These are phyloP conservation scores for Pristionchus entomophagus DNA, from an alignment of 2,888 invertebrate species.

Conservation along the genomic window DNA sequence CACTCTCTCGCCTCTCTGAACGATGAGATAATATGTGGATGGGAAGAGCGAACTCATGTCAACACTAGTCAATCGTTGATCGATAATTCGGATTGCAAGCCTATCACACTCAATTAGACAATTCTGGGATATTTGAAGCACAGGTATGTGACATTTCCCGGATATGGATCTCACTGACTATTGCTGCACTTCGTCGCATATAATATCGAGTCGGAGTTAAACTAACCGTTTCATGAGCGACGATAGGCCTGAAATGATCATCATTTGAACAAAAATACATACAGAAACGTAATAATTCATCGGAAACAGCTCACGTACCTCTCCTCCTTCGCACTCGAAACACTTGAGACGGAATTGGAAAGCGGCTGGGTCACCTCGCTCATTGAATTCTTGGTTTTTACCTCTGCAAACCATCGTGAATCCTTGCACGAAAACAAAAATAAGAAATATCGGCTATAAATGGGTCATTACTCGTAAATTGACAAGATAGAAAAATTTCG, in stretches of 20 bases:
- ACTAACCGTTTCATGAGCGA: background rate
- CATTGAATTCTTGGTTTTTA: conserved; percentile 46
- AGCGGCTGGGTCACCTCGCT: conserved; percentile 50
- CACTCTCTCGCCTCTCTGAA: no score
- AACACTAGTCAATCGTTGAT: no score
- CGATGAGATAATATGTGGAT: background rate
- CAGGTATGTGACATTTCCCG: no score
- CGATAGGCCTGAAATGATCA: background rate
- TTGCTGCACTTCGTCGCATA: background rate
- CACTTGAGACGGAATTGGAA: conserved; percentile 26
- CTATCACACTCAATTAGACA: no score
- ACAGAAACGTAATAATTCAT: no score
- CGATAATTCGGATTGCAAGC: no score
- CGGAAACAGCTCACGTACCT: conserved; percentile 19
- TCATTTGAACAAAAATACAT: no score
- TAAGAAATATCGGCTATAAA: background rate
- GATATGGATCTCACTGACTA: no score
- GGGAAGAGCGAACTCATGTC: background rate
- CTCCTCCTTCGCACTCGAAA: conserved; percentile 47
- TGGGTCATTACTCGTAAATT: no score
- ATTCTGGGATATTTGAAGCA: no score
- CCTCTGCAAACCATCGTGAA: background rate
- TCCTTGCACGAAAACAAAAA: background rate
- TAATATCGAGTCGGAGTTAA: no score
- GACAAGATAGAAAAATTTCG: no score